Base-by-base conservation (phyloP, 92 coral and sea anemone genomes). In the Nematostella vectensis region DNA sequence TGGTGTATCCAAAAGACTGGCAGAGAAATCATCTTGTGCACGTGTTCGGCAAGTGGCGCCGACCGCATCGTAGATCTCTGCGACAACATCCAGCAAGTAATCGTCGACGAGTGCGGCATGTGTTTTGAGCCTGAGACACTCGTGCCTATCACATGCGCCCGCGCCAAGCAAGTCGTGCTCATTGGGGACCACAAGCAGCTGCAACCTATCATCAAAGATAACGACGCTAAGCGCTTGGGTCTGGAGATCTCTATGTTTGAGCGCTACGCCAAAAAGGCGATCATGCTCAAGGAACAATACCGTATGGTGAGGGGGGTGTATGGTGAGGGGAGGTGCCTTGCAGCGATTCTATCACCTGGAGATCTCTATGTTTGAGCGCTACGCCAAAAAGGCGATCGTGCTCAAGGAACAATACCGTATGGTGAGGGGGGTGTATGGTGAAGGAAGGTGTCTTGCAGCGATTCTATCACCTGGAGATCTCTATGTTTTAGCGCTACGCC, bases 41-140 rank as follows among this genome's bases (percentile, higher is more conserved):
- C 96, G 0, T 87, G 96, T 40, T 61, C 83, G 29, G 57, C 79
- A 2, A 72, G 89, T 31, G 88, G 84, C 2, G n/a, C 70, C 20
- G 21, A 56, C 4, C 79, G 72, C 3, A 67, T 87, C 29, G 19
- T 2, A 2, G 8, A 3, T 11, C 27, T 16, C 27, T 72, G 79
- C 17, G 71, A 62, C 47, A 75, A 62, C 47, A 64, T 70, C 16
- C n/a, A 50, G 49, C 96, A 88, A 39, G 83, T 94, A 49, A 83
- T 88, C 49, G 83, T 88, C 58, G 96, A 88, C 65, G 96, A 83
- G 57, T 72, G 88, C 51, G 96, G 96, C 22, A 88, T 88, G 96
- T 70, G 94, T 58, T 57, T 83, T 79, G 96, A 88, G 55, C 78
- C 81, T 45, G 96, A 88, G 58, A 64, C 87, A 0, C 79, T 88